Evolutionary conservation across 2,113 vertebrate genomes (phyloP).

Genomic region (Pachypanchax playfairii): DNA sequence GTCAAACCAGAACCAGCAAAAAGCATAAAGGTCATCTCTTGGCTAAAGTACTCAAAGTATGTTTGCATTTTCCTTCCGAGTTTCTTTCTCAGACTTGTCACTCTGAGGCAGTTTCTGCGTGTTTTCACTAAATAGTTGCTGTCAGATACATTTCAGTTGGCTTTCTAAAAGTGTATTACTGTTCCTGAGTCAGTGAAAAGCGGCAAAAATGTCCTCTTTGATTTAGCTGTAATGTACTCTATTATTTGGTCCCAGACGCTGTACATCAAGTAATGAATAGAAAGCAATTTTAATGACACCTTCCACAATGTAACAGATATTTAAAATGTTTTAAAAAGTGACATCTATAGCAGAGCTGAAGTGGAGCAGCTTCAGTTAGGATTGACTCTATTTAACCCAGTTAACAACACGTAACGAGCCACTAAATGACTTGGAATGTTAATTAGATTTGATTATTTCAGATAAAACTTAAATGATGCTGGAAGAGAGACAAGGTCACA

Average conservation of each 20-base stretch:
- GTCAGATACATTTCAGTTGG: constrained; percentile 2
- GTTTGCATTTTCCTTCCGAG: background rate
- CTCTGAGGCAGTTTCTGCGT: constrained; percentile 2
- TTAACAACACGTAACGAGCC: constrained; percentile 31
- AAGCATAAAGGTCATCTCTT: background rate
- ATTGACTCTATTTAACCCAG: constrained; percentile 41
- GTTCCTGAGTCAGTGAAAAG: constrained; percentile 12
- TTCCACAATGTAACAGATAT: constrained; percentile 26
- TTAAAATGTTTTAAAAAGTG: constrained; percentile 31
- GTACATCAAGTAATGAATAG: constrained; percentile 16
- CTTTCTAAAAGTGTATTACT: background rate
- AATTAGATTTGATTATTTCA: constrained; percentile 57
- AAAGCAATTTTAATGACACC: constrained; percentile 34
- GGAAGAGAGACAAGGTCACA: constrained; percentile 38
- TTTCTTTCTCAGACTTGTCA: background rate
- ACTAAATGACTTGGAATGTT: constrained; percentile 48
- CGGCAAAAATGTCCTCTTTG: constrained; percentile 15
- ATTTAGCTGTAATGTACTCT: constrained; percentile 7
- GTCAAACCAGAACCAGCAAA: background rate
- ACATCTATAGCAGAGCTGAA: constrained; percentile 34
- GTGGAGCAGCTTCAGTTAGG: constrained; percentile 32
- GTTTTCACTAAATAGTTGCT: constrained; percentile 11
- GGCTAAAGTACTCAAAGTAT: background rate
- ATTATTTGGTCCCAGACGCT: constrained; percentile 21
- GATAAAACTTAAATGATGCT: constrained; percentile 60